Percentiles rank a stretch among this genome's conserved stretches.
Evolutionary conservation across 2,113 vertebrate species (phyloP).

Genomic region (Scopus umbretta): DNA sequence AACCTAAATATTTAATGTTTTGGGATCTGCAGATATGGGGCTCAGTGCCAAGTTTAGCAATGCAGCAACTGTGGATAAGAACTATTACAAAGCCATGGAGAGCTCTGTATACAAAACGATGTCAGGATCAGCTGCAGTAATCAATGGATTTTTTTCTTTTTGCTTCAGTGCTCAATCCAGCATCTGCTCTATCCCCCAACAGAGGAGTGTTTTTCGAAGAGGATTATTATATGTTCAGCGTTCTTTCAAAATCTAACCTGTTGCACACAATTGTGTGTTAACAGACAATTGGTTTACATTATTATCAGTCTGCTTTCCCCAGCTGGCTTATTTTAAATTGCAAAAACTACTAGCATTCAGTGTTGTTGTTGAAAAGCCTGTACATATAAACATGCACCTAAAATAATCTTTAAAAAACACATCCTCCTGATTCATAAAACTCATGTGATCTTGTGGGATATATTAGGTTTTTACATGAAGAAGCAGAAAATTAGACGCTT

Average conservation of each 20-base stretch:
- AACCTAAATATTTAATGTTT: constrained; percentile 65
- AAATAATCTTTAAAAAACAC: not conserved
- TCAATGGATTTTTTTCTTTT: constrained; percentile 19
- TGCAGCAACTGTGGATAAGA: not conserved
- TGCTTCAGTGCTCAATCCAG: not conserved
- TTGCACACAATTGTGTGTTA: not conserved
- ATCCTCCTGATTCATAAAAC: not conserved
- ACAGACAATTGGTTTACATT: not conserved
- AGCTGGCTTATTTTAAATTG: constrained; percentile 1
- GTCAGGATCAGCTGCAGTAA: constrained; percentile 22
- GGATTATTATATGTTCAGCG: not conserved
- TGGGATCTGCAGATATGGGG: constrained; percentile 11
- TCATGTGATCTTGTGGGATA: not conserved
- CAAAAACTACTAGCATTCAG: constrained; percentile 28
- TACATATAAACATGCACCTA: not conserved
- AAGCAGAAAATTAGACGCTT: not conserved
- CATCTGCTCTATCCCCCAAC: not conserved
- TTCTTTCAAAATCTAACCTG: constrained; percentile 36
- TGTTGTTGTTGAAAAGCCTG: not conserved
- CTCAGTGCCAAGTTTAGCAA: constrained; percentile 15
- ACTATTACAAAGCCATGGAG: not conserved
- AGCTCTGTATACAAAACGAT: not conserved
- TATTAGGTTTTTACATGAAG: not conserved
- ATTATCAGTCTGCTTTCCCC: not conserved
- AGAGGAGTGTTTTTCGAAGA: constrained; percentile 1